These are phyloP conservation scores for Nixonia krombeini DNA, from an alignment of 1,140 invertebrate species.

Conservation along the genomic window DNA sequence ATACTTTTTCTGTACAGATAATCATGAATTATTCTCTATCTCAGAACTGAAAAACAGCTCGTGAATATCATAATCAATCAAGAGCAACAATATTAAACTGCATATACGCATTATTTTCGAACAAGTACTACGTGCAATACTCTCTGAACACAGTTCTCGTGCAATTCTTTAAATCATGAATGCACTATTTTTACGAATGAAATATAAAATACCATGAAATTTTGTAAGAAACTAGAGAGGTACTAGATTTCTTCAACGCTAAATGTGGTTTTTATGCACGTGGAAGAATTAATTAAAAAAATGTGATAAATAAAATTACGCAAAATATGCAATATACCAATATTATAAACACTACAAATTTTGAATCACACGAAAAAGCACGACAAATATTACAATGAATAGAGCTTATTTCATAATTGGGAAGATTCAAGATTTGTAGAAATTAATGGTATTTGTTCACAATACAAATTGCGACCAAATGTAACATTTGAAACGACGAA, in stretches of 20 bases:
- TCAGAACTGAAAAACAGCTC: too few species aligned
- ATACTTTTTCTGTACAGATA: too few species aligned
- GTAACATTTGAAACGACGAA: too few species aligned
- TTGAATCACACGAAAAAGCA: not conserved
- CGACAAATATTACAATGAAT: not conserved
- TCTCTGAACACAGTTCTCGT: conserved; percentile 11
- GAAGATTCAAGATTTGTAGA: conserved; percentile 25
- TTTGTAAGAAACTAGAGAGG: too few species aligned
- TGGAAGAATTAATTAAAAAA: not conserved
- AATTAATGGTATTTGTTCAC: too few species aligned
- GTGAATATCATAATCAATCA: too few species aligned
- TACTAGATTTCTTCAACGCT: too few species aligned
- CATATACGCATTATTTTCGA: not conserved
- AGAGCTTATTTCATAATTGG: conserved; percentile 14
- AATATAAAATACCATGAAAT: conserved; percentile 11
- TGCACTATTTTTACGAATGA: conserved; percentile 18
- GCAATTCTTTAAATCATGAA: conserved; percentile 5
- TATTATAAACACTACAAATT: too few species aligned
- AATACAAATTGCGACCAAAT: too few species aligned
- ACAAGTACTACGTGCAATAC: not conserved
- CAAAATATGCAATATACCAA: too few species aligned
- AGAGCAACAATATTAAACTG: too few species aligned
- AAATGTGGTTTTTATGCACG: not conserved
- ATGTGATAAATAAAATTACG: not conserved
- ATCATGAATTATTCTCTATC: too few species aligned